phyloP scores from a whole-genome alignment of 2,113 vertebrate species.

The Phainopepla nitens region DNA sequence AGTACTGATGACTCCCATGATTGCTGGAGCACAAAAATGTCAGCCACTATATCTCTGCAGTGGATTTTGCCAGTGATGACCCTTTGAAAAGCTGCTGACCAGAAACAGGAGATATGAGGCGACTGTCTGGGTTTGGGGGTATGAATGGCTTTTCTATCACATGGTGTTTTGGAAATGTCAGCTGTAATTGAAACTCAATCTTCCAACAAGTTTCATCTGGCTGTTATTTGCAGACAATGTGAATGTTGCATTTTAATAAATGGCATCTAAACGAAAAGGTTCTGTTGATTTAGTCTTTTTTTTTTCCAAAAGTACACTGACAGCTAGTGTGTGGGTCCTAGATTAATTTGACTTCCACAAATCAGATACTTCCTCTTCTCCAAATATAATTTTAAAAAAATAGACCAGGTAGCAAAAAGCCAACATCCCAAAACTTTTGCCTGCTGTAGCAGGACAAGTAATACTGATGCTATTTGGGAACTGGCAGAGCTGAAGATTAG shows the following conservation, averaged over 20 bases:
- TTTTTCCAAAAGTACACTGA: background rate
- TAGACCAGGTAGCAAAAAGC: background rate
- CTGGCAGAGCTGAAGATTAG: background rate
- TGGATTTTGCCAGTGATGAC: background rate
- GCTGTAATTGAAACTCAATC: constrained; percentile 60
- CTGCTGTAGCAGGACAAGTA: background rate
- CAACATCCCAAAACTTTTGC: background rate
- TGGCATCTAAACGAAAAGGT: constrained; percentile 40
- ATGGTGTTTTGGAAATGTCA: constrained; percentile 43
- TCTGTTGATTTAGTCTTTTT: background rate
- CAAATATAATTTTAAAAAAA: background rate
- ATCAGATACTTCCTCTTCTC: background rate
- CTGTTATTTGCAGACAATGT: constrained; percentile 42
- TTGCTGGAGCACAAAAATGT: constrained; percentile 4
- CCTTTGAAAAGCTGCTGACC: background rate
- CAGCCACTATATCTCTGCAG: background rate
- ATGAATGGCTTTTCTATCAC: constrained; percentile 1
- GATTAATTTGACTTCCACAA: background rate
- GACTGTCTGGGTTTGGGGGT: background rate
- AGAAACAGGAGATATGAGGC: background rate
- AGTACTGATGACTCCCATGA: background rate
- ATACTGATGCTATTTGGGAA: background rate
- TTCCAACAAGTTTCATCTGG: constrained; percentile 30
- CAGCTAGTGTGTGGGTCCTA: background rate
- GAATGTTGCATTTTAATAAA: constrained; percentile 49